Evolutionary conservation across 1,140 invertebrate species (phyloP).

Genomic region (Campoletis sonorensis): DNA sequence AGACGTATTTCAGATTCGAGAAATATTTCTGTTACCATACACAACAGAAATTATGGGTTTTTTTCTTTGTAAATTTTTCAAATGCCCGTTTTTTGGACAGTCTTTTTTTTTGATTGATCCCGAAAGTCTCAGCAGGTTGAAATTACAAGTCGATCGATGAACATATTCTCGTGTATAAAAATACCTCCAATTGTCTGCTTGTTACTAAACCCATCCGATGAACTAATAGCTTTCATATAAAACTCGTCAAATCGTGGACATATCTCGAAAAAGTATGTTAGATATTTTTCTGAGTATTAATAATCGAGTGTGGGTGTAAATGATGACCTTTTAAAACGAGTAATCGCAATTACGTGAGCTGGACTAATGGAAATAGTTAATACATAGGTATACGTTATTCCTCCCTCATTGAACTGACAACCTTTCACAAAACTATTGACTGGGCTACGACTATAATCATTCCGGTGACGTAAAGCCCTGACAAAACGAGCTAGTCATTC

Average conservation of each 20-base stretch:
- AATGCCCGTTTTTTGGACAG: too few relatives aligned
- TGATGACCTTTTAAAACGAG: slow-evolving; percentile 20
- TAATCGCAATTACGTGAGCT: slow-evolving; percentile 31
- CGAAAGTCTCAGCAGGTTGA: too few relatives aligned
- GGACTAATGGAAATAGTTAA: slow-evolving; percentile 39
- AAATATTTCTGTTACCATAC: too few relatives aligned
- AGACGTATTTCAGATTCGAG: too few relatives aligned
- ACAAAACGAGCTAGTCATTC: slow-evolving; percentile 2
- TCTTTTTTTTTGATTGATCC: too few relatives aligned
- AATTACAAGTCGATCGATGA: too few relatives aligned
- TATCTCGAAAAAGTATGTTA: background rate
- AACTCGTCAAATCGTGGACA: background rate
- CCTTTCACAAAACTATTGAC: slow-evolving; percentile 39
- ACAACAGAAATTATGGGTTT: too few relatives aligned
- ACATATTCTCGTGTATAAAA: too few relatives aligned
- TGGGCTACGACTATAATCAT: background rate
- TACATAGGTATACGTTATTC: slow-evolving; percentile 1
- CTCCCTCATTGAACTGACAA: background rate
- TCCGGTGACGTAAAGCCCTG: background rate
- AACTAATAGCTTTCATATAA: too few relatives aligned
- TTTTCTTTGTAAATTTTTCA: too few relatives aligned
- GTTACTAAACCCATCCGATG: too few relatives aligned
- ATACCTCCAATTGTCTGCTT: too few relatives aligned
- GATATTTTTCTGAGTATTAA: background rate
- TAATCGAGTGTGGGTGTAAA: background rate